Base-by-base conservation (phyloP, 1,140 invertebrate species). In the Heliothis virescens region DNA sequence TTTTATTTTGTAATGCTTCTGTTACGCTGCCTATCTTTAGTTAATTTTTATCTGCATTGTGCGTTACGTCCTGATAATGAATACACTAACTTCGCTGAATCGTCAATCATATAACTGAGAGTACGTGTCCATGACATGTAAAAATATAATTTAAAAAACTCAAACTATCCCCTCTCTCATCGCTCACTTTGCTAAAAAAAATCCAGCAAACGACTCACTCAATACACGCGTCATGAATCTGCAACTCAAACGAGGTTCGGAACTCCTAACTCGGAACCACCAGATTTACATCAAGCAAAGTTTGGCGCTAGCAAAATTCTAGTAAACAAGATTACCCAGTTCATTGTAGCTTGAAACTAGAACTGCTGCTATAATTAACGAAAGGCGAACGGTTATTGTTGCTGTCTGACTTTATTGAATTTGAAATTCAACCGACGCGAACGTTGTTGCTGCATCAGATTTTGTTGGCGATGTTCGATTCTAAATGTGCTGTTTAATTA, bases 301-400 rank as follows among this genome's bases (percentile, higher is more conserved):
- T 79, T 81, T 57, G 21, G 47, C 75, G 48, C 52, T 10, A 11
- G 73, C 75, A 69, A 78, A 81, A 81, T 81, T 77, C 55, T 67
- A 62, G 75, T 81, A 79, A 81, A 81, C 80, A 78, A 75, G 75
- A 81, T 81, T 81, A 81, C 69, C 67, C 29, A 72, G 48, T 78
- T 79, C 75, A 79, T 81, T 81, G 75, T 81, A 53, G 80, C 13
- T 15, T 18, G 13, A 55, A 78, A 78, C 75, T 77, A 29, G 29
- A 73, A 60, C 59, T 53, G 75, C 29, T 50, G 57, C 15, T 65
- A 53, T 77, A 81, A 81, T 81, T 81, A 81, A 81, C 65, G 67
- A 78, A 73, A 72, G 69, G 59, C 67, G 50, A 77, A 55, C 75
- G 47, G 72, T 80, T 75, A 75, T 80, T 75, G 69, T 55, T 21